Evolutionary conservation across 2,797 vertebrate genomes (phyloP).

Genomic region (Spinus pinus): DNA sequence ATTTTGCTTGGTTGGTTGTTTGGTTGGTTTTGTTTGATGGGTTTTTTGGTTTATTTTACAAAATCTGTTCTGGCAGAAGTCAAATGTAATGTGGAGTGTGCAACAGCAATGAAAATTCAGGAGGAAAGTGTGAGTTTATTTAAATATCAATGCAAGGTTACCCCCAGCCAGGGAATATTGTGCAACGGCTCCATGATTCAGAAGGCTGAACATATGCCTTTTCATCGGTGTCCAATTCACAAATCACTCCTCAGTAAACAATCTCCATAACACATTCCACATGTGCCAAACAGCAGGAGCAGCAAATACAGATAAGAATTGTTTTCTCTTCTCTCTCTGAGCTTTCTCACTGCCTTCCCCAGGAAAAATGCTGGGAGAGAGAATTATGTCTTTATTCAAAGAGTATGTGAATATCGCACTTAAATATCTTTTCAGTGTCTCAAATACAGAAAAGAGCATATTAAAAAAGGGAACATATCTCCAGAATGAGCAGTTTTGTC

Average conservation of each 20-base stretch:
- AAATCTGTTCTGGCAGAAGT: neutral
- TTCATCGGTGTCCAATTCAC: neutral
- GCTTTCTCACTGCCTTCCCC: neutral
- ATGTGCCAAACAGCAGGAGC: neutral
- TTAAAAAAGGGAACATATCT: neutral
- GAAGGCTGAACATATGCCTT: neutral
- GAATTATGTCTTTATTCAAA: neutral
- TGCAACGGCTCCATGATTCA: neutral
- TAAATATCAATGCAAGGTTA: neutral
- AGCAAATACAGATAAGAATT: neutral
- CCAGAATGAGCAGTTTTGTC: neutral
- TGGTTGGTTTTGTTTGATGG: neutral
- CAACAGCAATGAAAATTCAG: neutral
- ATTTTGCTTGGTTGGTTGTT: neutral
- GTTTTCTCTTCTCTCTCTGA: neutral
- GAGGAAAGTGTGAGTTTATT: neutral
- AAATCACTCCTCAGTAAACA: neutral
- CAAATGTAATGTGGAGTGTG: neutral
- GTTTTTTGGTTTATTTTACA: neutral
- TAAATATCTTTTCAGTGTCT: neutral
- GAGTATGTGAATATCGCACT: neutral
- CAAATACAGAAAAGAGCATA: neutral
- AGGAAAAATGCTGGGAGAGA: neutral
- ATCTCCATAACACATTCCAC: neutral
- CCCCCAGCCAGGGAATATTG: neutral